These are phyloP conservation scores for Octomys mimax DNA, from an alignment of 2,797 vertebrate genomes.

Conservation along the genomic window DNA sequence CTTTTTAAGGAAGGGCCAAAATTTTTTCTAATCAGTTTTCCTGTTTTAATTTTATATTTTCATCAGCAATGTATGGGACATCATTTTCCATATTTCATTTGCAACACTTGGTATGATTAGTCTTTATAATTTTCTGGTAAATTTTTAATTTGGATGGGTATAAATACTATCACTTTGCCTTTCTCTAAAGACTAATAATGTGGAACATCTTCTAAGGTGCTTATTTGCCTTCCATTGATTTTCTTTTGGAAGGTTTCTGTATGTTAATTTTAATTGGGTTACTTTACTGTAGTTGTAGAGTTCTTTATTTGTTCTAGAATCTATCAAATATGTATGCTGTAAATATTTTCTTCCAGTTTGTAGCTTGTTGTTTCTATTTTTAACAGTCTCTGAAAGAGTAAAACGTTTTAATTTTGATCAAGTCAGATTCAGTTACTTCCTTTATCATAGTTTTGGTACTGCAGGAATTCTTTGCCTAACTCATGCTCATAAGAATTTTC, in stretches of 20 bases:
- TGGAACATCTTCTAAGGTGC: not conserved
- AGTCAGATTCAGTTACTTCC: not conserved
- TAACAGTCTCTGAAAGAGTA: constrained; percentile 19
- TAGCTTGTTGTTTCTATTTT: not conserved
- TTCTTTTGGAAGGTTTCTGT: not conserved
- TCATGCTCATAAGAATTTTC: not conserved
- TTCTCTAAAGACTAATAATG: not conserved
- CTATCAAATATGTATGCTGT: not conserved
- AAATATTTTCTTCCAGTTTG: not conserved
- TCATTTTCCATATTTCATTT: not conserved
- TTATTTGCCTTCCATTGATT: not conserved
- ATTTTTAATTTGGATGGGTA: not conserved
- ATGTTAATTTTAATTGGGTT: not conserved
- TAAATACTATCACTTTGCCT: not conserved
- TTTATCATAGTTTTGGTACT: not conserved
- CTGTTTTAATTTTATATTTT: not conserved
- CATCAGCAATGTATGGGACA: not conserved
- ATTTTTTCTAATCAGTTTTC: not conserved
- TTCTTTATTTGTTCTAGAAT: constrained; percentile 3
- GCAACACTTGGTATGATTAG: not conserved
- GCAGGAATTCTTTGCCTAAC: not conserved
- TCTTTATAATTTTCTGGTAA: not conserved
- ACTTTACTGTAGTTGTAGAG: not conserved
- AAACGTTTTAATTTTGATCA: not conserved
- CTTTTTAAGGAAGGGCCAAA: not conserved